Evolutionary conservation across 2,888 invertebrate species (phyloP).

Genomic region (Baccha elongata): DNA sequence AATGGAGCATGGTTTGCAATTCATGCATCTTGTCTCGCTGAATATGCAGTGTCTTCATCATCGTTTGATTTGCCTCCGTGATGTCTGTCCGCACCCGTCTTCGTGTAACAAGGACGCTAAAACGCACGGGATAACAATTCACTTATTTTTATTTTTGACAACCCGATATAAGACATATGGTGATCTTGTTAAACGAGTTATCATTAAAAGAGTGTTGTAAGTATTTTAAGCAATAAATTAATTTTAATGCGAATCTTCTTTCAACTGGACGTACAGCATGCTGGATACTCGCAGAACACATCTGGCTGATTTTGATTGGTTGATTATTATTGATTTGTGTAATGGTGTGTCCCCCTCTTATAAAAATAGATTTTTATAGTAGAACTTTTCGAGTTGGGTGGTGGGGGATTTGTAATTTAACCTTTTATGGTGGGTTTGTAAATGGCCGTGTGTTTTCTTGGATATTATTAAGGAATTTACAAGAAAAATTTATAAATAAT

Average conservation of each 20-base stretch:
- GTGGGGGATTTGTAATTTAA: neutral
- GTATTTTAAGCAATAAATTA: conserved; percentile 65
- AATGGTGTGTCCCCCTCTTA: neutral
- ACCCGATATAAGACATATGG: conserved; percentile 50
- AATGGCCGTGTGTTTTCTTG: no score
- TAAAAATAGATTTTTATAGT: neutral
- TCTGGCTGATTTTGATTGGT: conserved; percentile 56
- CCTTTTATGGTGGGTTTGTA: neutral
- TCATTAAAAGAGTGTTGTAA: conserved; percentile 52
- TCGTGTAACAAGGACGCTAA: neutral
- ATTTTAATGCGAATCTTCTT: conserved; percentile 62
- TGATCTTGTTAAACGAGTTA: conserved; percentile 65
- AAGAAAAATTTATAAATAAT: no score
- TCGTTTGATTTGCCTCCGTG: conserved; percentile 62
- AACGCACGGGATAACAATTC: conserved; percentile 48
- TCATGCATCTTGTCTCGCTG: conserved; percentile 39
- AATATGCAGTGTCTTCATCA: conserved; percentile 49
- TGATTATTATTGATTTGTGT: conserved; percentile 36
- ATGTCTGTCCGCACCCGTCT: conserved; percentile 55
- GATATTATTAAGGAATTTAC: no score
- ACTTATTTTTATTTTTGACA: conserved; percentile 45
- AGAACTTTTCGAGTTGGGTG: conserved; percentile 2
- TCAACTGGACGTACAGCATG: conserved; percentile 35
- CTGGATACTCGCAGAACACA: neutral
- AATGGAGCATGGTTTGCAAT: conserved; percentile 60